Evolutionary conservation across 2,113 vertebrate genomes (phyloP), one percentile per base, ranked within the genome.

Genomic region (Terrapene triunguis): DNA sequence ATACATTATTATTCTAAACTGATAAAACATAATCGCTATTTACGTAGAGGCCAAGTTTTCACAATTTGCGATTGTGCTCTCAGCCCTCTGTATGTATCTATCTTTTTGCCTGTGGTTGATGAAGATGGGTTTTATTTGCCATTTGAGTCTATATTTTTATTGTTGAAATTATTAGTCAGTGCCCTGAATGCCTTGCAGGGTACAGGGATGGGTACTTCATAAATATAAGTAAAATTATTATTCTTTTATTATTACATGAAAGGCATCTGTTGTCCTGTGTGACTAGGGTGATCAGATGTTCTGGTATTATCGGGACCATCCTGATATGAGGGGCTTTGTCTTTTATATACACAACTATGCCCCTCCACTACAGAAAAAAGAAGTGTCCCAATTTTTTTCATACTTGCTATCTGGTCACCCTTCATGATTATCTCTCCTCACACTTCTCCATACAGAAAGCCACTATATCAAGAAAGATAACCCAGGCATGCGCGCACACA

Each of bases 51-150:
- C 54, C 89, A 50, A 44, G 10, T 8, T 55, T 92, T 62, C 89
- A 88, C 84, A 74, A 47, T 96, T 89, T 95, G 53, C 55, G 92
- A 55, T 93, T 93, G 78, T 88, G 35, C 82, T 95, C 81, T 84
- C 53, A 54, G 89, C 50, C 65, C 78, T 88, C 27, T 87, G 90
- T n/a, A 38, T 85, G 42, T 82, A 29, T n/a, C 53, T 25, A 81
- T 59, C 85, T 53, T 89, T 87, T 55, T 29, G 81, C 85, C 87
- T 59, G 47, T 81, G 59, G 65, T 17, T 89, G 87, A 47, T 1
- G 0, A 92, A 95, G 78, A n/a, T 10, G 72, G 48, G 21, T 5
- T 89, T 95, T 89, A 54, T 42, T 72, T 62, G 27, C 57, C 7
- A 38, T 72, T 38, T 76, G 65, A 38, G n/a, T 76, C 24, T 44